A percentile compares a stretch with the other conserved stretches of the same genome.
Conservation (phyloP, 1,140 invertebrate species). For the Neodiprion virginianus region DNA sequence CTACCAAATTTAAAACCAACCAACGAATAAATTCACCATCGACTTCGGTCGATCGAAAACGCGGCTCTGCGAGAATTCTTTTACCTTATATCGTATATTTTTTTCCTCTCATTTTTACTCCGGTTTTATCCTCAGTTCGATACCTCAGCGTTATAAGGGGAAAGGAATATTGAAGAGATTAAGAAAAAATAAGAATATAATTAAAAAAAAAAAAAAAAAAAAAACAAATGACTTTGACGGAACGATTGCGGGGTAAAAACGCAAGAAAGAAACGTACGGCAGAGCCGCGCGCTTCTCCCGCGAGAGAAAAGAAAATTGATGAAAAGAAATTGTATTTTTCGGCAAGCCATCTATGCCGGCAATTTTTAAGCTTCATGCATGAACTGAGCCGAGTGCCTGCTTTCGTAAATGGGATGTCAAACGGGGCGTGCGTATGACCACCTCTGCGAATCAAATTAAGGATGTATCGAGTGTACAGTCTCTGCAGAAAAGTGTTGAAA, state of each 20-base stretch:
- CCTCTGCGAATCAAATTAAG: background rate
- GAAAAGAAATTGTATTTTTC: background rate
- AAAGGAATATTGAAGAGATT: no score
- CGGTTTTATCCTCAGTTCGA: no score
- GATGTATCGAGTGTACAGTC: no score
- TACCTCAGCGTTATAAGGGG: no score
- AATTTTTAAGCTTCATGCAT: background rate
- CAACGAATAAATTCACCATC: background rate
- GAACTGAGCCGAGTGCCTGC: background rate
- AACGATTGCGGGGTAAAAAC: background rate
- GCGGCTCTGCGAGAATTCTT: no score
- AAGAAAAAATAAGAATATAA: no score
- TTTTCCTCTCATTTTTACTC: no score
- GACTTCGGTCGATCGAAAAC: background rate
- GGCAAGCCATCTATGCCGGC: background rate
- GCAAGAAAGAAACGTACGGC: background rate
- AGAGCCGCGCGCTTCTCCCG: background rate
- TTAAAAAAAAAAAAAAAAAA: no score
- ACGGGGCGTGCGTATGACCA: background rate
- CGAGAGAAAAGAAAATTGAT: background rate
- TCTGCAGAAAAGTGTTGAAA: no score
- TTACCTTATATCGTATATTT: no score
- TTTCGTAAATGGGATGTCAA: background rate
- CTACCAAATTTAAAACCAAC: slow-evolving; percentile 3
- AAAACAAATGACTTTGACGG: no score